Conservation (phyloP, 2,113 vertebrate genomes). For the Petrocephalus zakoni region DNA sequence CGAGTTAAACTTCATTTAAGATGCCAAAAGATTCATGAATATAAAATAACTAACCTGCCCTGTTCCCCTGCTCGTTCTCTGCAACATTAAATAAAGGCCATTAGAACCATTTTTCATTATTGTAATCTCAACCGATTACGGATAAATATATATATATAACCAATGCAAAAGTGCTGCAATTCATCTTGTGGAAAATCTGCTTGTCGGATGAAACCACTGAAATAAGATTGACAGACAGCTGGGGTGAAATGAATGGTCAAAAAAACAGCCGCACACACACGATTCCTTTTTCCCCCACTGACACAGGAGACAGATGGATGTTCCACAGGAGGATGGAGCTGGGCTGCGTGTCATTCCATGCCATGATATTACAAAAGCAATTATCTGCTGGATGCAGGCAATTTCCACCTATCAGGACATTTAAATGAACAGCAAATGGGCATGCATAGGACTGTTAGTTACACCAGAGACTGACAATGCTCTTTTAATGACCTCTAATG, state of each 20-base stretch:
- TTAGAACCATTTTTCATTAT: constrained; percentile 16
- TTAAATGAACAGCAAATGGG: constrained; percentile 23
- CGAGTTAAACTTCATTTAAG: constrained; percentile 14
- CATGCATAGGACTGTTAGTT: constrained; percentile 18
- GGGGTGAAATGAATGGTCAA: constrained; percentile 5
- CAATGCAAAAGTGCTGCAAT: constrained; percentile 13
- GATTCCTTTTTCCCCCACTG: not conserved
- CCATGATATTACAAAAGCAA: constrained; percentile 23
- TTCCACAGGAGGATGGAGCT: constrained; percentile 2
- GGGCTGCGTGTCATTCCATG: constrained; percentile 29
- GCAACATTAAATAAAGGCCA: constrained; percentile 16
- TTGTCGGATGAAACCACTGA: not conserved
- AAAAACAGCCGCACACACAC: not conserved
- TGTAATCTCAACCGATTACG: constrained; percentile 16
- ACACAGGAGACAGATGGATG: constrained; percentile 18
- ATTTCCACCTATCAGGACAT: constrained; percentile 24
- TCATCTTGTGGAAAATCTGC: constrained; percentile 6
- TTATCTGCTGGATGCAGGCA: constrained; percentile 27
- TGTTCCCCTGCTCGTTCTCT: constrained; percentile 17
- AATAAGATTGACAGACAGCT: not conserved
- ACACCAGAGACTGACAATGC: constrained; percentile 12
- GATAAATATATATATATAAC: not conserved
- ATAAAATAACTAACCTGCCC: constrained; percentile 22
- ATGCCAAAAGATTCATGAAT: constrained; percentile 20
- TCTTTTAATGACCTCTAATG: constrained; percentile 9